These are phyloP conservation scores for Patella vulgata DNA, from an alignment of 1,140 invertebrate species.

Conservation along the genomic window DNA sequence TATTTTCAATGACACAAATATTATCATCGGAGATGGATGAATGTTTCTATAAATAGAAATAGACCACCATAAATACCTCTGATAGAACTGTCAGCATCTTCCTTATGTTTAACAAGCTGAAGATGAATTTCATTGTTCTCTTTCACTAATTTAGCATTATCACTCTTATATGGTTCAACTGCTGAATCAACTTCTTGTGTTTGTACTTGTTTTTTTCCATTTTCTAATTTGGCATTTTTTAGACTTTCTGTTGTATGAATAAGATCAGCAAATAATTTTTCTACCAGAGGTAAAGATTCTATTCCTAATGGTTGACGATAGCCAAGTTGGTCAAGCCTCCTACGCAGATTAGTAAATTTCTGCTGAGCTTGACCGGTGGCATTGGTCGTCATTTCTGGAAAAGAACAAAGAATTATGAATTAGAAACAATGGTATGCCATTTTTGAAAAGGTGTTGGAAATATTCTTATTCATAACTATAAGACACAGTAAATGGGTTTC, in stretches of 20 bases:
- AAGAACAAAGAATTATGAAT: neutral
- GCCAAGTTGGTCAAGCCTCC: slow-evolving; percentile 77
- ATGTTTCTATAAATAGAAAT: no score
- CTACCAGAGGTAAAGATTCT: slow-evolving; percentile 79
- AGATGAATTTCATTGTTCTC: slow-evolving; percentile 77
- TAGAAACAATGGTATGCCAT: neutral
- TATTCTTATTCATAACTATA: no score
- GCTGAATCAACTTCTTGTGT: slow-evolving; percentile 45
- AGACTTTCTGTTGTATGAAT: slow-evolving; percentile 82
- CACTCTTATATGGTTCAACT: slow-evolving; percentile 61
- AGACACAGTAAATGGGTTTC: no score
- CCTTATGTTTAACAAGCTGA: slow-evolving; percentile 75
- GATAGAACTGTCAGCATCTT: slow-evolving; percentile 71
- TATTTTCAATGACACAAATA: no score
- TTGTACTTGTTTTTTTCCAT: slow-evolving; percentile 46
- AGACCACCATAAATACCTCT: slow-evolving; percentile 70
- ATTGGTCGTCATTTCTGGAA: slow-evolving; percentile 22
- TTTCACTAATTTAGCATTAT: slow-evolving; percentile 66
- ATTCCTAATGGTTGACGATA: slow-evolving; percentile 78
- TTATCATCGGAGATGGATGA: no score
- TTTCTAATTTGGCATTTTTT: slow-evolving; percentile 76
- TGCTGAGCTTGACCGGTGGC: slow-evolving; percentile 56
- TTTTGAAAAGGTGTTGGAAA: no score
- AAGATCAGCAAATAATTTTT: slow-evolving; percentile 79
- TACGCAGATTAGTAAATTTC: slow-evolving; percentile 69